Conservation (phyloP, 2,797 vertebrate genomes). For the Hydrolagus colliei region DNA sequence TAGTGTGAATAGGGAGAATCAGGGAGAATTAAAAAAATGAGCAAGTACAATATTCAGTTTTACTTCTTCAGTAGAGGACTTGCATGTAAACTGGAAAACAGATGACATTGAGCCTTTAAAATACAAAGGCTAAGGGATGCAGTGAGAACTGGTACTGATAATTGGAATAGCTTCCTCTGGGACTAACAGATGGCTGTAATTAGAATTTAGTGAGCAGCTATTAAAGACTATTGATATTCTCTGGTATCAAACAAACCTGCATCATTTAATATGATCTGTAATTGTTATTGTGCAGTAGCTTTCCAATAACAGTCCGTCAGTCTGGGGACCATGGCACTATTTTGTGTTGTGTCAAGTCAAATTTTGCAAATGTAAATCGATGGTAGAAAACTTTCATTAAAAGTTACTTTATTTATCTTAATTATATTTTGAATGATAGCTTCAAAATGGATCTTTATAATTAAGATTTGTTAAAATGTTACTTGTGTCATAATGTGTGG, state of each 20-base stretch:
- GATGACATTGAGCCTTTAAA: slow-evolving; percentile 17
- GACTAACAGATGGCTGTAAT: slow-evolving; percentile 30
- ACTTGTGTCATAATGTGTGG: neutral
- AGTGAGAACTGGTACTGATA: slow-evolving; percentile 11
- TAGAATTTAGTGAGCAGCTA: slow-evolving; percentile 31
- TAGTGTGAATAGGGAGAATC: no score
- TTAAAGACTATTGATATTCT: slow-evolving; percentile 32
- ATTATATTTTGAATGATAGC: neutral
- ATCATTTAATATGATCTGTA: slow-evolving; percentile 23
- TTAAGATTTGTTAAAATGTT: neutral
- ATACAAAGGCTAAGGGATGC: slow-evolving; percentile 7
- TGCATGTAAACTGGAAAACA: neutral
- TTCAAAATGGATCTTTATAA: neutral
- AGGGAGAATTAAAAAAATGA: no score
- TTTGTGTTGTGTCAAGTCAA: neutral
- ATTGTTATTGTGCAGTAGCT: neutral
- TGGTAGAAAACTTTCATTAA: neutral
- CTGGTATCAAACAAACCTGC: slow-evolving; percentile 11
- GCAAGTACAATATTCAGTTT: no score
- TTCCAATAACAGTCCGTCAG: neutral
- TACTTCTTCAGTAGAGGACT: no score
- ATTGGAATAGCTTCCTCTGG: slow-evolving; percentile 26
- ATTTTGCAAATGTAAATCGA: neutral
- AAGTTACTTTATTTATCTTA: neutral
- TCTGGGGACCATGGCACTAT: neutral